Percentiles rank a stretch among this genome's conserved stretches.
These are phyloP conservation scores for Planococcus citri DNA, from an alignment of 1,140 invertebrate genomes.

Conservation along the genomic window DNA sequence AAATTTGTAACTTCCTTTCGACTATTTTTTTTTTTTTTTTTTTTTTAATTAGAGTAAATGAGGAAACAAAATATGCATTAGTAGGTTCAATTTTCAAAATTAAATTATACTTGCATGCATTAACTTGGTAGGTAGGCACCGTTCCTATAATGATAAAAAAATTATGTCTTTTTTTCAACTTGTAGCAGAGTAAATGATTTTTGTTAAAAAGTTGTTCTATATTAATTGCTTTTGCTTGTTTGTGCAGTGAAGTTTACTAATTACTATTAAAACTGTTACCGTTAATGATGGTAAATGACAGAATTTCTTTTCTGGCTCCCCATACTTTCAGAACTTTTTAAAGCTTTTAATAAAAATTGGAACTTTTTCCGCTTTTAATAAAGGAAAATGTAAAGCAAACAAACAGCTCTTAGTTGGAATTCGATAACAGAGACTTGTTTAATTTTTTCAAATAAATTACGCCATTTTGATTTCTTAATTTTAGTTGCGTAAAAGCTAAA, in stretches of 20 bases:
- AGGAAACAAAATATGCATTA: too few species aligned
- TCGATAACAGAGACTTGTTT: neutral
- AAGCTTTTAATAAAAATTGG: constrained; percentile 4
- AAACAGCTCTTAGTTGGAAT: neutral
- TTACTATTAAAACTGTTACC: neutral
- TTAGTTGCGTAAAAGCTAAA: too few species aligned
- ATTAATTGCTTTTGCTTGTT: neutral
- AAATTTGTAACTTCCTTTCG: too few species aligned
- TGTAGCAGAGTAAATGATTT: neutral
- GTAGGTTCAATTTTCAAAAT: too few species aligned
- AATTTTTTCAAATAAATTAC: neutral
- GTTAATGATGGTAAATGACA: neutral
- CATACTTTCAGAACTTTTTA: neutral
- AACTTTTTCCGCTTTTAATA: constrained; percentile 2
- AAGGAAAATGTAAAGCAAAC: neutral
- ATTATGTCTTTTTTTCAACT: too few species aligned
- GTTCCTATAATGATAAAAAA: too few species aligned
- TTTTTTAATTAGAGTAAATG: too few species aligned
- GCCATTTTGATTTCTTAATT: neutral
- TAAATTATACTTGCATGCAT: too few species aligned
- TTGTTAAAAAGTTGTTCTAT: neutral
- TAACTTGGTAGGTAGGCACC: too few species aligned
- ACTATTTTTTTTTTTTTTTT: too few species aligned
- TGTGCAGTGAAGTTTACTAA: neutral
- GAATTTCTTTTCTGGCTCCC: neutral